Evolutionary conservation across 2,888 invertebrate species (phyloP).

Genomic region (Polylopha cassiicola): DNA sequence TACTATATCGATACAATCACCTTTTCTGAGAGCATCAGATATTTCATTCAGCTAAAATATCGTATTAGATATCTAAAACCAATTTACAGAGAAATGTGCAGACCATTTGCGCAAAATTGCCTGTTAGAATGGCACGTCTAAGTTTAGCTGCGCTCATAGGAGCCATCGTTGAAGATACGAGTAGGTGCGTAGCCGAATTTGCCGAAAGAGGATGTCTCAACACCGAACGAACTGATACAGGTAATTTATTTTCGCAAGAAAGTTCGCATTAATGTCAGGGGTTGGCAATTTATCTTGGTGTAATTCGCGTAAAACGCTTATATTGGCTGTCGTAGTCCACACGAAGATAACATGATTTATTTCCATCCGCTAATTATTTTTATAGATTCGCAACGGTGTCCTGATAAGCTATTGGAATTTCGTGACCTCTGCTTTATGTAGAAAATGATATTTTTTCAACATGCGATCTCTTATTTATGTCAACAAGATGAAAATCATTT

Average conservation of each 20-base stretch:
- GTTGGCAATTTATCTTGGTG: conserved; percentile 63
- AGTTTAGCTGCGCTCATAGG: no score
- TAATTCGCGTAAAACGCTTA: conserved; percentile 68
- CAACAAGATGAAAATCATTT: no score
- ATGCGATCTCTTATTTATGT: no score
- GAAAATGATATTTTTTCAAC: not conserved
- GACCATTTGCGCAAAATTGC: no score
- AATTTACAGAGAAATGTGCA: no score
- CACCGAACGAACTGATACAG: conserved; percentile 49
- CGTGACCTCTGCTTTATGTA: not conserved
- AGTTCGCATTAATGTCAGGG: conserved; percentile 63
- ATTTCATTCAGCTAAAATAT: no score
- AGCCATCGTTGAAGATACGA: no score
- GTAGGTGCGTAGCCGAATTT: conserved; percentile 29
- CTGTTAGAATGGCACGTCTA: no score
- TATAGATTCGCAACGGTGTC: conserved; percentile 30
- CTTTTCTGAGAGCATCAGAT: no score
- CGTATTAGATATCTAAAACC: no score
- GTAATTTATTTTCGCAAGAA: conserved; percentile 62
- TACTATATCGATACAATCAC: no score
- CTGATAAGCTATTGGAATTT: conserved; percentile 25
- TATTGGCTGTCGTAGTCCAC: conserved; percentile 64
- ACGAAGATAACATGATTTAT: conserved; percentile 60
- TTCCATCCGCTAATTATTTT: conserved; percentile 49
- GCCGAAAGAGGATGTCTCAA: conserved; percentile 36